Conservation (phyloP, 1,140 invertebrate species). For the Hyposmocoma kahamanoa region DNA sequence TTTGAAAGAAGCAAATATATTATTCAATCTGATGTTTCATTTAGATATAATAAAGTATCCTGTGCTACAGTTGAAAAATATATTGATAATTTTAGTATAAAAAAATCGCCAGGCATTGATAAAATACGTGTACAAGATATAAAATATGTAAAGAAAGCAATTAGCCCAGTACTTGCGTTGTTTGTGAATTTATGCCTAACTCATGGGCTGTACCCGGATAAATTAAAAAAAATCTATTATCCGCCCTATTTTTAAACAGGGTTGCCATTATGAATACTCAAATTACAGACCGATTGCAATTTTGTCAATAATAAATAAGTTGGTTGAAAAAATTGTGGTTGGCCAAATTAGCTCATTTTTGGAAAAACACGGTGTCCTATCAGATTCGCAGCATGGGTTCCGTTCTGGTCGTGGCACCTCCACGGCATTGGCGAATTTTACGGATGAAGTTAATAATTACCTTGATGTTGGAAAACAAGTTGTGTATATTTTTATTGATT, state of each 20-base stretch:
- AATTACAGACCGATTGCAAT: constrained; percentile 5
- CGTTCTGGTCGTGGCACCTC: background rate
- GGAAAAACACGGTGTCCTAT: background rate
- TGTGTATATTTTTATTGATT: background rate
- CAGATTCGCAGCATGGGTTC: background rate
- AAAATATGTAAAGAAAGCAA: background rate
- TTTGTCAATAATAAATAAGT: background rate
- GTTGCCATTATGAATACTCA: background rate
- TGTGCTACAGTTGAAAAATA: background rate
- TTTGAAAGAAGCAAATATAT: background rate
- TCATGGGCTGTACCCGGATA: background rate
- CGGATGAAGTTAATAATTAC: background rate
- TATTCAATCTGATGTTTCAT: background rate
- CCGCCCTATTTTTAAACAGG: constrained; percentile 5
- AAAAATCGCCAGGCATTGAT: background rate
- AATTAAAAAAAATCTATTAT: constrained; percentile 5
- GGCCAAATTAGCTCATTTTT: background rate
- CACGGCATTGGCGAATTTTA: background rate
- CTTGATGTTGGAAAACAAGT: background rate
- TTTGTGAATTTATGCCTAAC: background rate
- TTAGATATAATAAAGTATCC: background rate
- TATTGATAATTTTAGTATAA: background rate
- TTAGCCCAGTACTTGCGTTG: background rate
- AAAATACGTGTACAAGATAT: background rate
- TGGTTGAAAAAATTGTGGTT: constrained; percentile 1